These are phyloP conservation scores for Ephialtes manifestator DNA, from an alignment of 2,888 invertebrate species.

Conservation along the genomic window DNA sequence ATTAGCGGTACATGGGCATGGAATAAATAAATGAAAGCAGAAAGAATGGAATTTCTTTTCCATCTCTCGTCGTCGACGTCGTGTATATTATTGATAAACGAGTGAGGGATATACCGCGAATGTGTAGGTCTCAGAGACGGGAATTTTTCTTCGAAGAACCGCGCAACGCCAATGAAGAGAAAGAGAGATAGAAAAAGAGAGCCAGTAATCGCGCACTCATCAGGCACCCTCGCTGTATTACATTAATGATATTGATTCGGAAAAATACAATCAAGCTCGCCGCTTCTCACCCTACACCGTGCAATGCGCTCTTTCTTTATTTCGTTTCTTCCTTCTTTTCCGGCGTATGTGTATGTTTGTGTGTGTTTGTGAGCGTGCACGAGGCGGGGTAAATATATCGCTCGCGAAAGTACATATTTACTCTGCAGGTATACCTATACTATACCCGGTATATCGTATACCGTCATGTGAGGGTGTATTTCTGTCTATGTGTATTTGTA, in stretches of 20 bases:
- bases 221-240: slow-evolving; percentile 82
- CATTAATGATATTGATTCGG: slow-evolving; percentile 84
- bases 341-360: slow-evolving; percentile 29
- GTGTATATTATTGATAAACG: slow-evolving; percentile 67
- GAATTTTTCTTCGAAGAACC: slow-evolving; percentile 54
- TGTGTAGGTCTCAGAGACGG: slow-evolving; percentile 26
- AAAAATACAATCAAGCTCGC: slow-evolving; percentile 81
- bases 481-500: slow-evolving; percentile 60
- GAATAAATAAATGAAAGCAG: slow-evolving; percentile 62
- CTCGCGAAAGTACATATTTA: slow-evolving; percentile 56
- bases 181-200: slow-evolving; percentile 52
- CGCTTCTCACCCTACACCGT: slow-evolving; percentile 58
- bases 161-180: slow-evolving; percentile 11
- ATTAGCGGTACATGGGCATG: slow-evolving; percentile 57
- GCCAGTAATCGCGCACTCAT: slow-evolving; percentile 79
- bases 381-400: slow-evolving; percentile 58
- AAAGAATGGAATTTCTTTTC: slow-evolving; percentile 62
- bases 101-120: slow-evolving; percentile 46
- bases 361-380: slow-evolving; percentile 48
- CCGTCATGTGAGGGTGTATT: slow-evolving; percentile 9
- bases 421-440: slow-evolving; percentile 45
- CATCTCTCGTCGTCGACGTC: slow-evolving; percentile 25
- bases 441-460: neutral
- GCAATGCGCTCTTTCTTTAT: slow-evolving; percentile 51
- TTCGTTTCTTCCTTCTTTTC: slow-evolving; percentile 20